These are phyloP conservation scores for Hecatera dysodea DNA, from an alignment of 2,888 invertebrate species.

Conservation along the genomic window DNA sequence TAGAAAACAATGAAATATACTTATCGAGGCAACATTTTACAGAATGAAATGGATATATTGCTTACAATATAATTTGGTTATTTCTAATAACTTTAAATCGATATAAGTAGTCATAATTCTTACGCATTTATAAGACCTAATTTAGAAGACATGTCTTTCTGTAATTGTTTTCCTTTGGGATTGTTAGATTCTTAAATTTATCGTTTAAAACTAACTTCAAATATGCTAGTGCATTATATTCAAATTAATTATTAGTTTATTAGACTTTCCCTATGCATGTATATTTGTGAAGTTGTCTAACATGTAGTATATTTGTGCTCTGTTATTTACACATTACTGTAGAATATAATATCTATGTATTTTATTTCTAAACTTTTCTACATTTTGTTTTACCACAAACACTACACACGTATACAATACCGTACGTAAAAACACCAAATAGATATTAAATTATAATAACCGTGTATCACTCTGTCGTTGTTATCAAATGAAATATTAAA, in stretches of 20 bases:
- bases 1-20: neutral
- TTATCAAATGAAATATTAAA: neutral
- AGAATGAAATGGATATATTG: neutral
- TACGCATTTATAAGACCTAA: slow-evolving; percentile 10
- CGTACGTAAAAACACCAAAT: slow-evolving; percentile 6
- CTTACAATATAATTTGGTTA: neutral
- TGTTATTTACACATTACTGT: neutral
- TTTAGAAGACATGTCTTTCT: neutral
- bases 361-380: neutral
- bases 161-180: neutral
- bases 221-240: neutral
- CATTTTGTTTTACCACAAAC: too few species aligned
- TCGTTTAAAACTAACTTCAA: neutral
- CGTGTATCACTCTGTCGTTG: neutral
- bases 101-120: neutral
- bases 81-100: slow-evolving; percentile 16
- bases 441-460: neutral
- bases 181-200: slow-evolving; percentile 5
- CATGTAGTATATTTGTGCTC: neutral
- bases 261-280: neutral
- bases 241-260: neutral
- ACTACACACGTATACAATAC: too few species aligned
- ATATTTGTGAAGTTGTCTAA: neutral
- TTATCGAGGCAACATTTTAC: slow-evolving; percentile 11
- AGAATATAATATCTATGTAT: too few species aligned